Evolutionary conservation across 1,140 invertebrate species (phyloP).

Genomic region (Papilio machaon): DNA sequence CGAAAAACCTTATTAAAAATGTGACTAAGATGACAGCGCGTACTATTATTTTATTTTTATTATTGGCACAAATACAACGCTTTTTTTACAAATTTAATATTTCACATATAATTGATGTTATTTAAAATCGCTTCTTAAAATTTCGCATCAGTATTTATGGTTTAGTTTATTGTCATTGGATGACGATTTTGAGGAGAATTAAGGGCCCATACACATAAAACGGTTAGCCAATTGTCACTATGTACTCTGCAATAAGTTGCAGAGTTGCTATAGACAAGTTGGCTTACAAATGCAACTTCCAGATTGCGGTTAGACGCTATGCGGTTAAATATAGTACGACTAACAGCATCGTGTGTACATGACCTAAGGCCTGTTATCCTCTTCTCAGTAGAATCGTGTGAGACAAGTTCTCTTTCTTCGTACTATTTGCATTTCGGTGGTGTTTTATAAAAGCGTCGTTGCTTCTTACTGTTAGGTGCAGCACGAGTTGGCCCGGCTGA

Average conservation of each 20-base stretch:
- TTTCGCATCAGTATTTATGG: neutral
- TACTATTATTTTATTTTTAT: neutral
- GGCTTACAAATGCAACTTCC: neutral
- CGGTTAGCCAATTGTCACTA: neutral
- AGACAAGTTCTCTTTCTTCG: neutral
- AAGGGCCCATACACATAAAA: neutral
- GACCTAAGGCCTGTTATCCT: neutral
- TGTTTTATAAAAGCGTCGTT: slow-evolving; percentile 8
- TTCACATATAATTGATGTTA: neutral
- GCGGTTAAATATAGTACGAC: neutral
- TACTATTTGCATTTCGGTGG: slow-evolving; percentile 24
- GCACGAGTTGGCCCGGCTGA: slow-evolving; percentile 3
- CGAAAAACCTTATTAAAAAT: neutral
- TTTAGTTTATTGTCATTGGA: neutral
- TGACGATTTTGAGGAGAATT: neutral
- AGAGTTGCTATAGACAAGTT: too few species aligned
- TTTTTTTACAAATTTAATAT: neutral
- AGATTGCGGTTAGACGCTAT: neutral
- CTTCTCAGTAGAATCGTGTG: neutral
- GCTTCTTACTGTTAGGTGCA: neutral
- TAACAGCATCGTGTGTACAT: neutral
- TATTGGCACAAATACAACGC: slow-evolving; percentile 12
- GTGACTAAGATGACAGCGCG: neutral
- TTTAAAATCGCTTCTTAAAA: neutral
- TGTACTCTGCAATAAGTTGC: too few species aligned